Evolutionary conservation across 2,888 invertebrate genomes (phyloP).

Genomic region (Eupithecia vulgata): DNA sequence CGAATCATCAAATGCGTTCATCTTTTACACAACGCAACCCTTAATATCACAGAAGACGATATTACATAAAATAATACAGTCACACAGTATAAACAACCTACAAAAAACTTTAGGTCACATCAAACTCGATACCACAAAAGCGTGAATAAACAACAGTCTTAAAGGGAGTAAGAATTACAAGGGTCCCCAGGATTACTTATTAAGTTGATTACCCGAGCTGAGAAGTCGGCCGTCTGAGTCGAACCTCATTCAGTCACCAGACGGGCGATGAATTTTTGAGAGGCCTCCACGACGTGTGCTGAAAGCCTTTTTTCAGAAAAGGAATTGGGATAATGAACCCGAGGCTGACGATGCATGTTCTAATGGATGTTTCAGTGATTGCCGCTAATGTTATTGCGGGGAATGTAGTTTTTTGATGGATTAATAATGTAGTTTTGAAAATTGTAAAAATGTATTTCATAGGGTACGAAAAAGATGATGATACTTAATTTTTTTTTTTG

Average conservation of each 20-base stretch:
- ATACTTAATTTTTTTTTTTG: too few species aligned
- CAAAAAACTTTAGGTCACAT: slow-evolving; percentile 18
- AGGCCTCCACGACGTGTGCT: slow-evolving; percentile 74
- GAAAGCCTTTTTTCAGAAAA: slow-evolving; percentile 71
- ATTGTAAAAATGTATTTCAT: too few species aligned
- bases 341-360: slow-evolving; percentile 46
- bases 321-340: slow-evolving; percentile 75
- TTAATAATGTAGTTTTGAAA: not conserved
- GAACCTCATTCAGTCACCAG: slow-evolving; percentile 73
- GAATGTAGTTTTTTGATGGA: not conserved
- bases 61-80: too few species aligned
- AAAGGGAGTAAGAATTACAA: slow-evolving; percentile 51
- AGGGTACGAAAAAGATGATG: too few species aligned
- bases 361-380: slow-evolving; percentile 44
- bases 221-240: slow-evolving; percentile 62
- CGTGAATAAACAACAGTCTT: slow-evolving; percentile 48
- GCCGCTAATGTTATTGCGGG: slow-evolving; percentile 27
- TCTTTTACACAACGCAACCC: not conserved
- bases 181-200: slow-evolving; percentile 70
- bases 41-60: not conserved
- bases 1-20: too few species aligned
- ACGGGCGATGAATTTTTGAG: slow-evolving; percentile 84
- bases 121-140: slow-evolving; percentile 27
- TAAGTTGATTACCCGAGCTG: slow-evolving; percentile 72
- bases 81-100: not conserved